Percentiles rank a stretch among this genome's conserved stretches.
Evolutionary conservation across 2,888 invertebrate species (phyloP).

Genomic region (Chirona hameri): DNA sequence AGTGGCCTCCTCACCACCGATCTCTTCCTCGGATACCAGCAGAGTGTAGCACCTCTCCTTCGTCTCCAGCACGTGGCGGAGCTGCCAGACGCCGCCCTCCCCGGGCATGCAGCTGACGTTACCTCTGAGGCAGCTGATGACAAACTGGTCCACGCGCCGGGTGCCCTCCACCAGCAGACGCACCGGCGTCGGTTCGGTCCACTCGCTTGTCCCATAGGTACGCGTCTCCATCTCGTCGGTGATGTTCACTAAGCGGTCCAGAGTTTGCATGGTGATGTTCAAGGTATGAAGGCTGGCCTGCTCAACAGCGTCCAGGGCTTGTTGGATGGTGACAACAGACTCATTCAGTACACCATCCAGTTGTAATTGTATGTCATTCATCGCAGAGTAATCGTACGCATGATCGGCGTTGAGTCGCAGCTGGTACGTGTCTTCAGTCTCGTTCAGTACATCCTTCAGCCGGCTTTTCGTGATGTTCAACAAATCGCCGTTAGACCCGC

Average conservation of each 20-base stretch:
- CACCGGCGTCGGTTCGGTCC: not conserved
- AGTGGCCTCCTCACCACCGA: not conserved
- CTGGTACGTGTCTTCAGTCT: no score
- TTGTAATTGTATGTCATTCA: no score
- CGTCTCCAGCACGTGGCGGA: not conserved
- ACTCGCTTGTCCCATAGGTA: no score
- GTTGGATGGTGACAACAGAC: not conserved
- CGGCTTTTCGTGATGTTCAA: no score
- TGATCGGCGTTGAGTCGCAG: no score
- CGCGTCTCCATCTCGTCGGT: not conserved
- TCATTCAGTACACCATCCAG: no score
- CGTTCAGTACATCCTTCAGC: no score
- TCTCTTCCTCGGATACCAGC: not conserved
- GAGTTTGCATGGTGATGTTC: no score
- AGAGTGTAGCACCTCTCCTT: conserved; percentile 1
- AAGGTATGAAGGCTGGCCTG: not conserved
- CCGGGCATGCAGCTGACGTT: not conserved
- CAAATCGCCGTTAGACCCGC: no score
- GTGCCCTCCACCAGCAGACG: not conserved
- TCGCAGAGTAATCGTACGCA: no score
- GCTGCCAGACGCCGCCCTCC: not conserved
- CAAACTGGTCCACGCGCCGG: not conserved
- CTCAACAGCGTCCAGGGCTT: not conserved
- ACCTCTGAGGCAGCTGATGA: not conserved
- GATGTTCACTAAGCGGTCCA: not conserved